phyloP scores from a whole-genome alignment of 35 echinoderm and acorn worm genomes.

The Apostichopus japonicus region DNA sequence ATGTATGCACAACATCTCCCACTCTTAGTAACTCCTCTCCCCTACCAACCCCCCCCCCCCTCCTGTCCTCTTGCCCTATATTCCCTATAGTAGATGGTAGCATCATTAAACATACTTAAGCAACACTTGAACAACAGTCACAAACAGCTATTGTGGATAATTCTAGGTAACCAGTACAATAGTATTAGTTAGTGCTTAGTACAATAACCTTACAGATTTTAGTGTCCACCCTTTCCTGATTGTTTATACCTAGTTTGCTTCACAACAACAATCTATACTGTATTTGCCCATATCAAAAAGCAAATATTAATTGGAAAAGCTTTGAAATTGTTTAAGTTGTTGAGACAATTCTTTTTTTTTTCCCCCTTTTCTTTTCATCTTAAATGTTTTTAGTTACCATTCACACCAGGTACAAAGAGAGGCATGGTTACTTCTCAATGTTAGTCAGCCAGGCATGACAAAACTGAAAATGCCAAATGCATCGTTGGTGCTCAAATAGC shows the following conservation, averaged over 20 bases:
- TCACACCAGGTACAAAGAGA: neutral
- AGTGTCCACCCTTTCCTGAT: neutral
- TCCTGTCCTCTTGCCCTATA: too few species aligned
- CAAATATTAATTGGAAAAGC: neutral
- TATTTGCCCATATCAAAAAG: neutral
- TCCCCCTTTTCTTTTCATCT: neutral
- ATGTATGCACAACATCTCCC: too few species aligned
- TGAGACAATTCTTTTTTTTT: neutral
- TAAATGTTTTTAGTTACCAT: neutral
- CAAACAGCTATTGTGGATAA: too few species aligned
- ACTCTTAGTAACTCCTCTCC: too few species aligned
- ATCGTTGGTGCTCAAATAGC: neutral
- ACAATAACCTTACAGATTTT: neutral
- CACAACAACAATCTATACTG: neutral
- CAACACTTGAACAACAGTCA: too few species aligned
- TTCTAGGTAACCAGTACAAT: too few species aligned
- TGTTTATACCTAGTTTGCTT: neutral
- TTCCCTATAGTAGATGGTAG: too few species aligned
- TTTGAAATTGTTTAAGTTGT: slow-evolving; percentile 1
- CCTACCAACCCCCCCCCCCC: too few species aligned
- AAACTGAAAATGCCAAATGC: neutral
- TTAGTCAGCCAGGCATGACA: neutral
- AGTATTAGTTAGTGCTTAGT: neutral
- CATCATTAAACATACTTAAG: too few species aligned
- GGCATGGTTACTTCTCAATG: neutral